Base-by-base conservation (phyloP, 2,888 invertebrate genomes). In the Pinctada fucata region DNA sequence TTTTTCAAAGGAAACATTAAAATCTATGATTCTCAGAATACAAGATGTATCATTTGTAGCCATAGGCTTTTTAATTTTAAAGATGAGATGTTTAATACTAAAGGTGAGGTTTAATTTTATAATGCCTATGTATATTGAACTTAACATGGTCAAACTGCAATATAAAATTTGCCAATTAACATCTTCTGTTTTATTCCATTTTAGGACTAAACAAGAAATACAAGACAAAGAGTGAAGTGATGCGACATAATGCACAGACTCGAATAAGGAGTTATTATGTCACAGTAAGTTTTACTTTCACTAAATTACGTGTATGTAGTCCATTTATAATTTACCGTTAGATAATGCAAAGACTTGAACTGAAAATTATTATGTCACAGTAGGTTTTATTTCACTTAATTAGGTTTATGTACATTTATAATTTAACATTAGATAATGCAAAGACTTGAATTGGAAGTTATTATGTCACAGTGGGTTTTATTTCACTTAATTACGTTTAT, bases 381-480 rank as follows among this genome's bases (percentile, higher is more conserved):
- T 90, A 82, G 83, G 88, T 47, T 68, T 3, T 52, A 48, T 52
- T 72, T 8, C 49, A 64, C 51, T n/a, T 2, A 31, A 3, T 66
- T 74, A 16, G n/a, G 3, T 66, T 6, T 31, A 16, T 2, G 3
- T 3, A n/a, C n/a, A n/a, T n/a, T n/a, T n/a, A n/a, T 67, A 31
- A 47, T 64, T 65, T 49, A n/a, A n/a, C n/a, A n/a, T n/a, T n/a
- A n/a, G n/a, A 89, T 77, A 85, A 80, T 75, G 89, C 90, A 47
- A 89, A 90, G 75, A 87, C 88, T 4, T 79, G 90, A 73, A 85
- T 89, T 5, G 76, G 90, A 10, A 89, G 90, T 74, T 90, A 90
- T 75, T 87, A 81, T 69, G 83, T 79, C 31, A 83, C 85, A n/a
- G 90, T 90, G 82, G 83, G 88, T 50, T 63, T 3, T 52, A 48